Evolutionary conservation across 2,113 vertebrate species (phyloP), one percentile per base, ranked within the genome.

Genomic region (Cottus gobio): DNA sequence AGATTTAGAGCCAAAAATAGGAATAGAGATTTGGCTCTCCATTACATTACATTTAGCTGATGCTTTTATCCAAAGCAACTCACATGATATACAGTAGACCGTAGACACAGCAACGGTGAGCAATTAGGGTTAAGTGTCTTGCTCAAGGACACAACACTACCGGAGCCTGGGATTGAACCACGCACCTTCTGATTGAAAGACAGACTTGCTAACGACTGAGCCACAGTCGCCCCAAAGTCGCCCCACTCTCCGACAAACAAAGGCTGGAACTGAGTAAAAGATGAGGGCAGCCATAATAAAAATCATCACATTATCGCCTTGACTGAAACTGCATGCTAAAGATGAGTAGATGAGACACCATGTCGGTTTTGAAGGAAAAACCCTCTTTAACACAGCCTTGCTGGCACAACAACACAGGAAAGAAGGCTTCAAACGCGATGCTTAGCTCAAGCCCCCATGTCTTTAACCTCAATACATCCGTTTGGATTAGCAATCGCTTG

Each of bases 241-340:
- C n/a, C n/a, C n/a, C n/a, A n/a, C n/a, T n/a, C n/a, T 52, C 15
- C 4, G 3, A 22, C 70, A 79, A 65, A 79, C 69, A 79, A 82
- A 71, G 26, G 13, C 57, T 65, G 48, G 24, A 63, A 77, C 58
- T 68, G 31, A 66, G 57, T 61, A 31, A 24, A 84, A 79, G 52
- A 82, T 83, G 67, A 75, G 60, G 79, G 86, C 65, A 87, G 82
- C 20, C 82, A 88, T 30, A 85, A 83, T 65, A 88, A 76, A 80
- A 1, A 75, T 70, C 1, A 18, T 20, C 42, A 61, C 34, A 5
- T 69, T 37, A 61, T 12, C 39, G 46, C 58, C 63, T n/a, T 61
- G 28, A 62, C 37, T 54, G 65, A 26, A 34, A 24, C 7, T 36
- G 37, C 20, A 10, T 60, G 62, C 6, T 11, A 34, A 30, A 75